phyloP scores from a whole-genome alignment of 2,888 invertebrate genomes.

The Coronaproctus castanopsis region DNA sequence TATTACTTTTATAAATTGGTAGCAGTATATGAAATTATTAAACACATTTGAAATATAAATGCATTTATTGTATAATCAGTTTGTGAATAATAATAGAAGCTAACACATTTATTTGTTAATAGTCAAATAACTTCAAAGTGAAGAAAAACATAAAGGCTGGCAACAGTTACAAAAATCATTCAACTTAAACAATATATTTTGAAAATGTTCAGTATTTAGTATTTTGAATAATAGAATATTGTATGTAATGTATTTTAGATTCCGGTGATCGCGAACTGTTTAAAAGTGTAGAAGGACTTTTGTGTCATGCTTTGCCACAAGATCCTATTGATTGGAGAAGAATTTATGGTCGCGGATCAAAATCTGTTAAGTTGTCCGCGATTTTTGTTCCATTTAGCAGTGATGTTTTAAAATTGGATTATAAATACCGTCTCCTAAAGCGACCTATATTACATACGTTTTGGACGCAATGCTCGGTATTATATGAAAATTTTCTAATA shows the following conservation, averaged over 20 bases:
- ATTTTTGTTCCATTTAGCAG: slow-evolving; percentile 60
- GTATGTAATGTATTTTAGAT: slow-evolving; percentile 31
- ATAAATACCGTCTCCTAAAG: slow-evolving; percentile 56
- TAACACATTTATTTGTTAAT: no score
- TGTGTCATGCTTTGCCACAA: slow-evolving; percentile 59
- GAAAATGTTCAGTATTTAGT: background rate
- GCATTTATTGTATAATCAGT: no score
- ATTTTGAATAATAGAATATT: background rate
- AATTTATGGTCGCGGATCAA: slow-evolving; percentile 66
- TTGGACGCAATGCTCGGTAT: slow-evolving; percentile 87
- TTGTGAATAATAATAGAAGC: no score
- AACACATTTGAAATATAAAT: no score
- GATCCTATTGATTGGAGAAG: slow-evolving; percentile 84
- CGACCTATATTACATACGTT: slow-evolving; percentile 83
- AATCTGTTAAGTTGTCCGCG: slow-evolving; percentile 63
- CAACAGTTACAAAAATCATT: no score
- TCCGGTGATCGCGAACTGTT: slow-evolving; percentile 71
- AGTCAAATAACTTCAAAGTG: no score
- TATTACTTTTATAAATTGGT: no score
- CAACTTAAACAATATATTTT: no score
- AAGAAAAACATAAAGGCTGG: no score
- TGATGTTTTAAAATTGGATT: slow-evolving; percentile 43
- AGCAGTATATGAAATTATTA: no score
- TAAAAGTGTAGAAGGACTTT: slow-evolving; percentile 53
- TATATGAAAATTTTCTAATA: slow-evolving; percentile 27